Percentiles rank a stretch among this genome's conserved stretches.
phyloP scores from a whole-genome alignment of 1,140 invertebrate genomes.

The Formica exsecta region DNA sequence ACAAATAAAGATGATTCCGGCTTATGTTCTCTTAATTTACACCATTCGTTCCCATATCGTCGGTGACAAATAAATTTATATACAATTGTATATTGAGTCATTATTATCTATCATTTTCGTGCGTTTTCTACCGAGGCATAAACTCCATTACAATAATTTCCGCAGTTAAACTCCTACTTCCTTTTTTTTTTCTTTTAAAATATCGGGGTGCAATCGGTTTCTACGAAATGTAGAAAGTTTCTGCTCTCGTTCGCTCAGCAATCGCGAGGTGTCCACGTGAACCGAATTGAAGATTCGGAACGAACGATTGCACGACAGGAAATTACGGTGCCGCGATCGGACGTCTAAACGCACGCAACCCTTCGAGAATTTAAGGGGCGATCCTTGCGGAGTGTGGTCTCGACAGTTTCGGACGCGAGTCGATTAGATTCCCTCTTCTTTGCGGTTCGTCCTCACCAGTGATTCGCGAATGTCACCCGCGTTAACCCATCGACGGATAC shows the following conservation, averaged over 20 bases:
- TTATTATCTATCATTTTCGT: conserved; percentile 23
- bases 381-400: conserved; percentile 73
- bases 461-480: conserved; percentile 51
- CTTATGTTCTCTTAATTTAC: conserved; percentile 60
- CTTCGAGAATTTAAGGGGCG: conserved; percentile 71
- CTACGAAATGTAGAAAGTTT: conserved; percentile 54
- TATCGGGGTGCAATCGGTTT: conserved; percentile 22
- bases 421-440: conserved; percentile 76
- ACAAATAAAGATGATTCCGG: conserved; percentile 44
- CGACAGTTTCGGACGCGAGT: conserved; percentile 76
- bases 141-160: conserved; percentile 38
- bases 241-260: conserved; percentile 41
- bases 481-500: conserved; percentile 17
- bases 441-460: conserved; percentile 64
- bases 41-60: conserved; percentile 22
- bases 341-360: conserved; percentile 74
- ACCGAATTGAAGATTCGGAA: conserved; percentile 64
- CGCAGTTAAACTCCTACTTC: conserved; percentile 29
- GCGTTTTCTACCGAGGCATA: conserved; percentile 16
- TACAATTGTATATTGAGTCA: not conserved
- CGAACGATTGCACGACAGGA: conserved; percentile 74
- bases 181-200: conserved; percentile 2
- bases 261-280: conserved; percentile 61
- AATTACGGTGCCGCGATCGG: conserved; percentile 73
- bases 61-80: not conserved